phyloP scores from a whole-genome alignment of 2,113 vertebrate genomes.

The Odobenus rosmarus region DNA sequence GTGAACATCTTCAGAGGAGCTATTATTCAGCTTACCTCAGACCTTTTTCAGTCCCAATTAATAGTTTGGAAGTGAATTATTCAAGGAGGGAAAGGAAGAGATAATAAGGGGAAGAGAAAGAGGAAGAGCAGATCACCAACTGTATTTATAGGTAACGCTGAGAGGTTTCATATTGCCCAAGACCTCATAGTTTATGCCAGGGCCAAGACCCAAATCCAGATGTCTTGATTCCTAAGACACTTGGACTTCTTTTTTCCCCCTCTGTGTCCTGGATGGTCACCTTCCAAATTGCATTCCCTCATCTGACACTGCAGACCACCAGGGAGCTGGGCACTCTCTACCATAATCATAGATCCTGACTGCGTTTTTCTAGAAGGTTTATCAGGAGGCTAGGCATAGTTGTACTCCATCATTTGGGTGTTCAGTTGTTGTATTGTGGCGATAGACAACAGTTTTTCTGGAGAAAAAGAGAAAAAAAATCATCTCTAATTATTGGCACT shows the following conservation, averaged over 20 bases:
- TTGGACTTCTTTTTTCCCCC: neutral
- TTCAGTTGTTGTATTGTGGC: neutral
- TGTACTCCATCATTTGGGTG: neutral
- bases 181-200: neutral
- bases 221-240: neutral
- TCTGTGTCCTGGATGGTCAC: neutral
- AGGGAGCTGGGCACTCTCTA: neutral
- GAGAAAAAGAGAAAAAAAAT: neutral
- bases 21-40: neutral
- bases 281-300: neutral
- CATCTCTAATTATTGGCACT: neutral
- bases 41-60: neutral
- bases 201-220: neutral
- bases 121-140: neutral
- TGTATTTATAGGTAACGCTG: neutral
- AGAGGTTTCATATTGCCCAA: neutral
- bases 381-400: neutral
- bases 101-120: neutral
- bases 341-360: neutral
- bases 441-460: neutral
- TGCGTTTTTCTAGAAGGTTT: neutral
- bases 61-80: neutral
- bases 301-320: neutral
- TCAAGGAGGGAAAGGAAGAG: neutral
- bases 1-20: neutral